Percentiles rank a stretch among this genome's conserved stretches.
phyloP scores from a whole-genome alignment of 2,113 vertebrate genomes.

The Rhodinocichla rosea region DNA sequence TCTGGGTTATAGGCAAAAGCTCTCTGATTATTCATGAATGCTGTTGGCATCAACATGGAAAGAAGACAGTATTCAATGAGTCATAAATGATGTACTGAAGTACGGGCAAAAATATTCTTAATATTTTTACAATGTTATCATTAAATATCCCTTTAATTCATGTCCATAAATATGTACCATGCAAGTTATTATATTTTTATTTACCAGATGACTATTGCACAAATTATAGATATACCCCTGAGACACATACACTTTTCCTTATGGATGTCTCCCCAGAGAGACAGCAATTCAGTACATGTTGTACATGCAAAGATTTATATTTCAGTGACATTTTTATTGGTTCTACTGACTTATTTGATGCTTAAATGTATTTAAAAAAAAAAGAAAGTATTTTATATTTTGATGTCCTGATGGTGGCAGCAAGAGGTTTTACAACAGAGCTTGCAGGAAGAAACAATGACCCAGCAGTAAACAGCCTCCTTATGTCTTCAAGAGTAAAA shows the following conservation, averaged over 20 bases:
- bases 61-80: not conserved
- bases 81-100: not conserved
- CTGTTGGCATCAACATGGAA: not conserved
- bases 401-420: constrained; percentile 51
- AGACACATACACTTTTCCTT: not conserved
- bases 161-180: not conserved
- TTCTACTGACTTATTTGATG: not conserved
- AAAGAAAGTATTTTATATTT: not conserved
- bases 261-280: not conserved
- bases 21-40: not conserved
- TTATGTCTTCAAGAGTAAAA: not conserved
- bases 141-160: not conserved
- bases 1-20: not conserved
- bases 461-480: not conserved
- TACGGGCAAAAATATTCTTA: not conserved
- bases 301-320: not conserved
- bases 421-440: not conserved
- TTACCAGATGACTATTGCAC: not conserved
- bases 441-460: not conserved
- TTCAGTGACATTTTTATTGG: not conserved
- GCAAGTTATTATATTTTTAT: not conserved
- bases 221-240: not conserved
- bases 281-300: not conserved
- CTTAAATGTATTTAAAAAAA: not conserved
- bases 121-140: not conserved